These are phyloP conservation scores for Plectropomus leopardus DNA, from an alignment of 2,113 vertebrate genomes.

Conservation along the genomic window DNA sequence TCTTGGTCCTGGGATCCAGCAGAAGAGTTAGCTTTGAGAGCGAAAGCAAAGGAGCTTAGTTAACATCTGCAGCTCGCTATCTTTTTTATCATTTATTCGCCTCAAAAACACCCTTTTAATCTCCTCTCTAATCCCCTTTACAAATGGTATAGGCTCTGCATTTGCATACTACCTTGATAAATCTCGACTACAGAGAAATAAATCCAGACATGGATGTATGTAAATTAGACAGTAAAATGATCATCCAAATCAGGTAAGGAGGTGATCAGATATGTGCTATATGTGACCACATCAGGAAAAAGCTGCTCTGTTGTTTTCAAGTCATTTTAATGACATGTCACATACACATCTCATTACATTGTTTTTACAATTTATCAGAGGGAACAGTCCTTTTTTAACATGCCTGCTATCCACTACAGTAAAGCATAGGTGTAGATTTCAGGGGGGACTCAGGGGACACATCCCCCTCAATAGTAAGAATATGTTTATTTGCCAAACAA, in stretches of 20 bases:
- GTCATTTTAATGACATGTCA: not conserved
- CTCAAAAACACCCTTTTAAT: slow-evolving; percentile 24
- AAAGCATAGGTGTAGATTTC: too few species aligned
- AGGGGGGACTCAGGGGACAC: too few species aligned
- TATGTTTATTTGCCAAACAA: too few species aligned
- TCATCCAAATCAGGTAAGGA: not conserved
- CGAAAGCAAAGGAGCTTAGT: slow-evolving; percentile 16
- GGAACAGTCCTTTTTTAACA: not conserved
- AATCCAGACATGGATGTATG: not conserved
- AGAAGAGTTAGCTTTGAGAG: slow-evolving; percentile 49
- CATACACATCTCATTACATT: not conserved
- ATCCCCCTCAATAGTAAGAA: too few species aligned
- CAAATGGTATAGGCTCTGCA: not conserved
- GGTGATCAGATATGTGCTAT: not conserved
- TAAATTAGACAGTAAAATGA: not conserved
- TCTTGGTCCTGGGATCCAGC: slow-evolving; percentile 56
- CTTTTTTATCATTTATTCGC: slow-evolving; percentile 2
- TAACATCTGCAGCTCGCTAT: not conserved
- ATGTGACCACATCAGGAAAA: not conserved
- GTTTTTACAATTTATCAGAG: not conserved
- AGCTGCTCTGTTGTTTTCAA: not conserved
- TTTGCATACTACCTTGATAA: slow-evolving; percentile 12
- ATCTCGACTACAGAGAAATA: not conserved
- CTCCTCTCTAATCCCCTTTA: slow-evolving; percentile 8
- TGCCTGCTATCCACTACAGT: not conserved